These are phyloP conservation scores for Sylvietta virens DNA, from an alignment of 2,113 vertebrate species.

Conservation along the genomic window DNA sequence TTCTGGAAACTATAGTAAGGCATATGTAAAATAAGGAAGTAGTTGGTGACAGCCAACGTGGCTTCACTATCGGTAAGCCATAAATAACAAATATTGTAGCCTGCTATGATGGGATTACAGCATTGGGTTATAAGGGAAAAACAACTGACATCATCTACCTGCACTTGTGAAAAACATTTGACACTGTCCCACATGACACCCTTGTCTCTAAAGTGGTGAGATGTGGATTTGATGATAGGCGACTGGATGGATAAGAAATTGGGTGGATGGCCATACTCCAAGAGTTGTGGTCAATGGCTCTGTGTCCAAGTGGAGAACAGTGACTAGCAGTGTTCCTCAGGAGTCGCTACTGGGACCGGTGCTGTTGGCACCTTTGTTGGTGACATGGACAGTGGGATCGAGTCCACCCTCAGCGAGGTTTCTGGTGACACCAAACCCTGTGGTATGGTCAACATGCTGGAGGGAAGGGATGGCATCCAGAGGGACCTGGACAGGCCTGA, in stretches of 20 bases:
- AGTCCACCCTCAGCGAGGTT: neutral
- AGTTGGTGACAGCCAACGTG: neutral
- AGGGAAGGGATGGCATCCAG: neutral
- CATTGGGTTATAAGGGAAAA: neutral
- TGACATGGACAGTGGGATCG: neutral
- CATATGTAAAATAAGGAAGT: neutral
- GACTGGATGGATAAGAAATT: neutral
- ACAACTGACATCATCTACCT: neutral
- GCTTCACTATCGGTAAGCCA: neutral
- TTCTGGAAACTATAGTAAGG: neutral
- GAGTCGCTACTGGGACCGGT: accelerated
- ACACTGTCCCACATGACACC: neutral
- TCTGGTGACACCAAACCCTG: neutral
- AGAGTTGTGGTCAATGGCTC: neutral
- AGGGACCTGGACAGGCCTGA: neutral
- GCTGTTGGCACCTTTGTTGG: neutral
- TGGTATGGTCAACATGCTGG: neutral
- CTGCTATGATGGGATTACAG: neutral
- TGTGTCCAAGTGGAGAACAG: neutral
- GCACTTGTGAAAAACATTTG: neutral
- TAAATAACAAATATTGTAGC: neutral
- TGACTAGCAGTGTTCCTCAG: neutral
- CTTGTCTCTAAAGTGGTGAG: neutral
- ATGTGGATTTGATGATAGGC: neutral
- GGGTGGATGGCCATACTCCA: neutral